These are phyloP conservation scores for Aviceda subcristata DNA, from an alignment of 2,113 vertebrate genomes.

Conservation along the genomic window DNA sequence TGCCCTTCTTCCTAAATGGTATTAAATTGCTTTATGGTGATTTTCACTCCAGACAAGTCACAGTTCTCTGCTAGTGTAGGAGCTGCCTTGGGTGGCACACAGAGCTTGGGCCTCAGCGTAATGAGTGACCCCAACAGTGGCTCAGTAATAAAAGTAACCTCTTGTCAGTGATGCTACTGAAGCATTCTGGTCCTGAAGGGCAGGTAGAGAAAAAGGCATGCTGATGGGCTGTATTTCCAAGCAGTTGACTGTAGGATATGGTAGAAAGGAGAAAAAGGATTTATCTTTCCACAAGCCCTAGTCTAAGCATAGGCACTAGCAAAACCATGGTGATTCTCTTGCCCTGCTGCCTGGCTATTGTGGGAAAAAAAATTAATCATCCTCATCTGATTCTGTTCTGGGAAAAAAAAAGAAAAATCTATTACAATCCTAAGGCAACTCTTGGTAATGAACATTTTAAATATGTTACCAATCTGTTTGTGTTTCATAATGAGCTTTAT, in stretches of 20 bases:
- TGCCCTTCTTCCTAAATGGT: not conserved
- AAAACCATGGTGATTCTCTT: not conserved
- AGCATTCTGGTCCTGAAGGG: not conserved
- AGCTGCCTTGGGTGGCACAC: not conserved
- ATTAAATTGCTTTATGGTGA: not conserved
- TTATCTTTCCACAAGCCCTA: not conserved
- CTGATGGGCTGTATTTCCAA: not conserved
- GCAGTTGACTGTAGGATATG: not conserved
- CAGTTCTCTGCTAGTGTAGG: not conserved
- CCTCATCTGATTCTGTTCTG: not conserved
- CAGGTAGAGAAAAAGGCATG: not conserved
- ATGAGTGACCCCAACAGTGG: not conserved
- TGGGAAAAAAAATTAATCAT: not conserved
- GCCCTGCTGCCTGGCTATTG: not conserved
- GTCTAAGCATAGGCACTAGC: not conserved
- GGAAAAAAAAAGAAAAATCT: not conserved
- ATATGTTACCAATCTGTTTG: not conserved
- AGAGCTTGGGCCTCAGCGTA: not conserved
- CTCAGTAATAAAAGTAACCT: not conserved
- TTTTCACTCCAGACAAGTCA: not conserved
- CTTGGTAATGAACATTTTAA: constrained; percentile 21
- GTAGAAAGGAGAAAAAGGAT: not conserved
- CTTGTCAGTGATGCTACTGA: not conserved
- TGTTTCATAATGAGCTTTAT: constrained; percentile 21
- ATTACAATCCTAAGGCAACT: not conserved